These are phyloP conservation scores for Sebastes umbrosus DNA, from an alignment of 2,797 vertebrate genomes.

Conservation along the genomic window DNA sequence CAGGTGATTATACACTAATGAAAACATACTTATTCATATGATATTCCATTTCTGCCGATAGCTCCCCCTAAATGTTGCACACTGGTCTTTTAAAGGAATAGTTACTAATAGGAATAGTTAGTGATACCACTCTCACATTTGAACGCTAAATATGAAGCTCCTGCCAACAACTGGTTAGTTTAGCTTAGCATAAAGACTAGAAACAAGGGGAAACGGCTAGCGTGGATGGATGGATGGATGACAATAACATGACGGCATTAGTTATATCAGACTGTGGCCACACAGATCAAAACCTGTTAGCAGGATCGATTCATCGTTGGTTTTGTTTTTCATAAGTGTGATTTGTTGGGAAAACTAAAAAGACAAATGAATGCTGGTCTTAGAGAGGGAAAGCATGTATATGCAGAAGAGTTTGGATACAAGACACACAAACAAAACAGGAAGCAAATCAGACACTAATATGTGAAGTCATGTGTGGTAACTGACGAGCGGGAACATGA, in stretches of 20 bases:
- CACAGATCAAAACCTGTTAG: background rate
- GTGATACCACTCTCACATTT: background rate
- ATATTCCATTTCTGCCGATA: no score
- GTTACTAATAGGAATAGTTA: background rate
- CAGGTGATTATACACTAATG: no score
- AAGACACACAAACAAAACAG: background rate
- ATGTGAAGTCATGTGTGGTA: background rate
- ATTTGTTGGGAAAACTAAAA: background rate
- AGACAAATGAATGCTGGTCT: background rate
- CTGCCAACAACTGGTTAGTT: background rate
- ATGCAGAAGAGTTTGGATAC: background rate
- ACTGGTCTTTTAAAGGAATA: background rate
- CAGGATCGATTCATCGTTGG: background rate
- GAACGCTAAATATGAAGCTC: background rate
- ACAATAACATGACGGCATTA: background rate
- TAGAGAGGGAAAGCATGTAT: background rate
- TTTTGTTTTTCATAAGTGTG: accelerated
- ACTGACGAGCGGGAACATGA: conserved; percentile 37
- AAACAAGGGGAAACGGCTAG: background rate
- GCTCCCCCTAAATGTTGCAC: no score
- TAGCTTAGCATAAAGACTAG: background rate
- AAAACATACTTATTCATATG: no score
- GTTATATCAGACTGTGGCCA: background rate
- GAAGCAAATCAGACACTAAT: background rate
- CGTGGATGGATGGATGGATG: background rate